Conservation (phyloP, 2,797 vertebrate genomes). For the Ptychadena robeensis region DNA sequence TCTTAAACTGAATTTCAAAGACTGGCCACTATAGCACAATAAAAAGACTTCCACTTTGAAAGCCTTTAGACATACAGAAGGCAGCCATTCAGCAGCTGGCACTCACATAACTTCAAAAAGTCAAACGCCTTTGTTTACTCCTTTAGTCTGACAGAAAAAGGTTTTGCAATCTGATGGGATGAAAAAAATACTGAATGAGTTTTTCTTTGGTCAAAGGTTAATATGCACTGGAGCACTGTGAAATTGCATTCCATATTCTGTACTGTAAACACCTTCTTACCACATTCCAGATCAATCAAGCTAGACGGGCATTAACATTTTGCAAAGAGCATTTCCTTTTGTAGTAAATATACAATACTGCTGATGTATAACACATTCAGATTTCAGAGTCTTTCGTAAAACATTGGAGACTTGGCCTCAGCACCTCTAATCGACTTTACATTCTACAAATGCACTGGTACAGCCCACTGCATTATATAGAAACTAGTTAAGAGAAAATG, state of each 20-base stretch:
- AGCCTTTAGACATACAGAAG: background rate
- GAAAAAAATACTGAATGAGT: constrained; percentile 31
- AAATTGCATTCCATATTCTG: constrained; percentile 48
- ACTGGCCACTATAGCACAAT: too few relatives aligned
- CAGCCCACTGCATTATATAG: background rate
- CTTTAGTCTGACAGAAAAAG: constrained; percentile 6
- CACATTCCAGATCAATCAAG: constrained; percentile 56
- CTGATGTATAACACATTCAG: constrained; percentile 39
- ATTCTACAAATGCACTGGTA: background rate
- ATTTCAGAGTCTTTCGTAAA: constrained; percentile 5
- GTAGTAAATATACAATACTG: constrained; percentile 24
- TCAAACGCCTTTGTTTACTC: constrained; percentile 8
- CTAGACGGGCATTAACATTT: constrained; percentile 49
- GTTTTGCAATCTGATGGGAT: constrained; percentile 5
- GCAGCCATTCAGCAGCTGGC: background rate
- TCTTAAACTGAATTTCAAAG: background rate
- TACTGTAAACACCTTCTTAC: constrained; percentile 52
- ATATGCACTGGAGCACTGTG: constrained; percentile 34
- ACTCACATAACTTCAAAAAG: background rate
- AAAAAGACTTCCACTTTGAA: background rate
- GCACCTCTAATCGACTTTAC: background rate
- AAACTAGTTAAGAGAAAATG: background rate
- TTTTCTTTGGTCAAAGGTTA: constrained; percentile 54
- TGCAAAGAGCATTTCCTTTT: constrained; percentile 37
- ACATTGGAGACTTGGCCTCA: background rate